These are phyloP conservation scores for Apocheima hispidaria DNA, from an alignment of 2,888 invertebrate species.

Conservation along the genomic window DNA sequence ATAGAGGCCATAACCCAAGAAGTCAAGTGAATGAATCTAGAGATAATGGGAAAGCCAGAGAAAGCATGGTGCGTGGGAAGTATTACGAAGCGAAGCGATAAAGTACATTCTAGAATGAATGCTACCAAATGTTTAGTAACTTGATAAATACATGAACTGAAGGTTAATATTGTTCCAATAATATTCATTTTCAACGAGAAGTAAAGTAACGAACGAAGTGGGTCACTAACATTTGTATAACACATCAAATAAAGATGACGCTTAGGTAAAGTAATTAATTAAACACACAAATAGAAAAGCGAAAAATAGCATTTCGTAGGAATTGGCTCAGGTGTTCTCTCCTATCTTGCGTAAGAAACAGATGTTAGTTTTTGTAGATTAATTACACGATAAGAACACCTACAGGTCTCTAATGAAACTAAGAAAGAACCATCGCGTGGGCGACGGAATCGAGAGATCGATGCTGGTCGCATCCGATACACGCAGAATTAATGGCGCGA, in stretches of 20 bases:
- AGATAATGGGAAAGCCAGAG: constrained; percentile 2
- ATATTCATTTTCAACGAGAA: background rate
- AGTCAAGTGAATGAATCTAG: too few species aligned
- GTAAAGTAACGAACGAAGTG: background rate
- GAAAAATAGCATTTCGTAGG: constrained; percentile 15
- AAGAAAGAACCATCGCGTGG: constrained; percentile 57
- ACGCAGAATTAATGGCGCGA: constrained; percentile 62
- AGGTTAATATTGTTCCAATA: background rate
- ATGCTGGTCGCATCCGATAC: constrained; percentile 56
- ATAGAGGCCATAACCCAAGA: too few species aligned
- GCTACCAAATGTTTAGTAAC: background rate
- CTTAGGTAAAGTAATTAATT: background rate
- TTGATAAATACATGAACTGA: background rate
- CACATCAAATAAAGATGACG: constrained; percentile 5
- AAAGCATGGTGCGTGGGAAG: constrained; percentile 3
- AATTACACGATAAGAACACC: constrained; percentile 52
- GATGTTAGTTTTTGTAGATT: constrained; percentile 46
- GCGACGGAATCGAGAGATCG: constrained; percentile 51
- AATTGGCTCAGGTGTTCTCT: constrained; percentile 35
- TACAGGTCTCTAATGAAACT: constrained; percentile 53
- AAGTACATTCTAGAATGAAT: background rate
- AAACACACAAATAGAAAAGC: constrained; percentile 6
- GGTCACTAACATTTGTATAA: constrained; percentile 1
- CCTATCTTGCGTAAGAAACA: constrained; percentile 32
- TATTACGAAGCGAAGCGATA: too few species aligned